Percentiles rank a stretch among this genome's conserved stretches.
These are phyloP conservation scores for Drosophila peninsularis DNA, from an alignment of 2,888 invertebrate species.

Conservation along the genomic window DNA sequence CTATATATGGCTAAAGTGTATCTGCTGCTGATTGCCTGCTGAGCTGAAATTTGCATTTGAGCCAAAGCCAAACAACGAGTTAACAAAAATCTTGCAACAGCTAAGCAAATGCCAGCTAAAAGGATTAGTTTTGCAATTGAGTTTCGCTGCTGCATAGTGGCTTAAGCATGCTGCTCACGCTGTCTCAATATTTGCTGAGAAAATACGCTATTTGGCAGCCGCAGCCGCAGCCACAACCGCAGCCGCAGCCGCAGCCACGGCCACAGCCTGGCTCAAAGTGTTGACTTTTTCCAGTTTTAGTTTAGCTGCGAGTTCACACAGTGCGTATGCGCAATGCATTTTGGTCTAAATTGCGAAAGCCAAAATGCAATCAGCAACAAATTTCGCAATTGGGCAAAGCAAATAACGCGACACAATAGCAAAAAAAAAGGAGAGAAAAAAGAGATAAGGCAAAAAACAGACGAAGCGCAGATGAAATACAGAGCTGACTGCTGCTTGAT, in stretches of 20 bases:
- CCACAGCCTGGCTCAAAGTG: constrained; percentile 23
- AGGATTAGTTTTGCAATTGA: constrained; percentile 62
- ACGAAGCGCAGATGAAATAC: constrained; percentile 4
- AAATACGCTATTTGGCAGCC: constrained; percentile 52
- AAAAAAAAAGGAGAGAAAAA: not conserved
- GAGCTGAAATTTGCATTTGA: constrained; percentile 59
- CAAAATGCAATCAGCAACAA: constrained; percentile 51
- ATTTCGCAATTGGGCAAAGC: constrained; percentile 30
- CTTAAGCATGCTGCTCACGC: constrained; percentile 26
- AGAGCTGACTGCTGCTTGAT: constrained; percentile 43
- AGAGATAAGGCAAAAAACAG: not conserved
- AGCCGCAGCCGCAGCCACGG: constrained; percentile 14
- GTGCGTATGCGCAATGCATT: constrained; percentile 64
- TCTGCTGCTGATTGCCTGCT: constrained; percentile 10
- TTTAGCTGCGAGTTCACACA: constrained; percentile 43
- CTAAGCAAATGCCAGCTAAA: constrained; percentile 53
- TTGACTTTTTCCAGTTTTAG: constrained; percentile 48
- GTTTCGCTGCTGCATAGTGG: constrained; percentile 21
- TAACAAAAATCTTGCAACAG: constrained; percentile 28
- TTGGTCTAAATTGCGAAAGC: constrained; percentile 47
- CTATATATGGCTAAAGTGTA: not conserved
- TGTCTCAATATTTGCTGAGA: constrained; percentile 65
- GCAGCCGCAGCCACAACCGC: not conserved
- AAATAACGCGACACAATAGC: constrained; percentile 32
- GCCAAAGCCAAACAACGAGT: constrained; percentile 20